Percentiles rank a stretch among this genome's conserved stretches.
Conservation (phyloP, 1,140 invertebrate genomes). For the Drosophila saltans region DNA sequence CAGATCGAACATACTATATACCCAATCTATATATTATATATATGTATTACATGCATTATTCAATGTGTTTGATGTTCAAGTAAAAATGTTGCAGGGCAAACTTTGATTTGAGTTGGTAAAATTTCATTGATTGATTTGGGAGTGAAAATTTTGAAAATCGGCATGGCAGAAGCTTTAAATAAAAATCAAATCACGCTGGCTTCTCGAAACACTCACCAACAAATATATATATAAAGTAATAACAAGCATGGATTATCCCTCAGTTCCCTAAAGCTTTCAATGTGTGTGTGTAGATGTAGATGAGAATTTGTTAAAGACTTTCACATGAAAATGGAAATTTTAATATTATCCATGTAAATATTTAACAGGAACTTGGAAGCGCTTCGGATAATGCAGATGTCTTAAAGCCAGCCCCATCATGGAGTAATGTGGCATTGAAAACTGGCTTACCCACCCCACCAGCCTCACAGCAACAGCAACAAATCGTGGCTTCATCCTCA, state of each 20-base stretch:
- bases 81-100: constrained; percentile 21
- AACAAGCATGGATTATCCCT: constrained; percentile 47
- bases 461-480: constrained; percentile 52
- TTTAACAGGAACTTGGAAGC: constrained; percentile 55
- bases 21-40: constrained; percentile 24
- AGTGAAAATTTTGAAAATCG: constrained; percentile 26
- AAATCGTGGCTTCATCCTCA: constrained; percentile 74
- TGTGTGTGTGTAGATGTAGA: constrained; percentile 44
- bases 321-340: neutral
- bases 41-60: constrained; percentile 34
- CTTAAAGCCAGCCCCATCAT: constrained; percentile 80
- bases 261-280: constrained; percentile 48
- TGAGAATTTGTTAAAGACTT: neutral
- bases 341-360: neutral
- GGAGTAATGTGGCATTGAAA: constrained; percentile 80
- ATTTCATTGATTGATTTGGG: constrained; percentile 15
- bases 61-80: constrained; percentile 50
- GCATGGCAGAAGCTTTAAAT: constrained; percentile 53
- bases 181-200: constrained; percentile 43
- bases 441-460: constrained; percentile 55
- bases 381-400: constrained; percentile 62
- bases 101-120: no score
- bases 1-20: constrained; percentile 29
- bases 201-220: constrained; percentile 31
- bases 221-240: neutral